These are phyloP conservation scores for Sinella curviseta DNA, from an alignment of 1,140 invertebrate genomes.

Conservation along the genomic window DNA sequence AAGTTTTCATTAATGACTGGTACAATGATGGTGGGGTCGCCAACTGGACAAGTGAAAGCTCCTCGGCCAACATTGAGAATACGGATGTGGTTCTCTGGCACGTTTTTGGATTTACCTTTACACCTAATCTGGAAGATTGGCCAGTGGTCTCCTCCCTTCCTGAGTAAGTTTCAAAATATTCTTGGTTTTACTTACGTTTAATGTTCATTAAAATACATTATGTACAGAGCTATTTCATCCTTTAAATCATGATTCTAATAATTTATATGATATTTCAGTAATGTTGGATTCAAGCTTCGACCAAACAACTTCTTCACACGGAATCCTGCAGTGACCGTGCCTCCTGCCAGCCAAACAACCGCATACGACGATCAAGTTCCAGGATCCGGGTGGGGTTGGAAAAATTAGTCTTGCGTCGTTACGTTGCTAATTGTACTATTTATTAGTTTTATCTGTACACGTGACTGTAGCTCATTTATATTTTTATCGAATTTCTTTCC, in stretches of 20 bases:
- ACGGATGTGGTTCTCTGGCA: slow-evolving; percentile 23
- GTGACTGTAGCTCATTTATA: too few relatives aligned
- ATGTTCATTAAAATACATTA: background rate
- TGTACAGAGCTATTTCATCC: background rate
- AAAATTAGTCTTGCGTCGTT: too few relatives aligned
- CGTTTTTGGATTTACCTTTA: background rate
- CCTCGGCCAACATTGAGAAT: background rate
- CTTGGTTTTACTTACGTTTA: too few relatives aligned
- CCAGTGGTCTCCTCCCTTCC: background rate
- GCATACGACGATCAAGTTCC: too few relatives aligned
- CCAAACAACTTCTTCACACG: background rate
- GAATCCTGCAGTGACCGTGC: background rate
- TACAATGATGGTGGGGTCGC: background rate
- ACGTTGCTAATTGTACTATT: too few relatives aligned
- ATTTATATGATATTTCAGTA: background rate
- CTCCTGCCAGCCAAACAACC: background rate
- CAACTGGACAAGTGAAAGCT: background rate
- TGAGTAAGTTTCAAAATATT: background rate
- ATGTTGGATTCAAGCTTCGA: background rate
- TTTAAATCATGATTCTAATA: too few relatives aligned
- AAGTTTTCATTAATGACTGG: background rate
- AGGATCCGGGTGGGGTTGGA: too few relatives aligned
- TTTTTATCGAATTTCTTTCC: too few relatives aligned
- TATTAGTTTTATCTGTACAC: too few relatives aligned
- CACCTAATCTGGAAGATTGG: slow-evolving; percentile 5